phyloP scores from a whole-genome alignment of 2,113 vertebrate species.

The Danionella cerebrum region DNA sequence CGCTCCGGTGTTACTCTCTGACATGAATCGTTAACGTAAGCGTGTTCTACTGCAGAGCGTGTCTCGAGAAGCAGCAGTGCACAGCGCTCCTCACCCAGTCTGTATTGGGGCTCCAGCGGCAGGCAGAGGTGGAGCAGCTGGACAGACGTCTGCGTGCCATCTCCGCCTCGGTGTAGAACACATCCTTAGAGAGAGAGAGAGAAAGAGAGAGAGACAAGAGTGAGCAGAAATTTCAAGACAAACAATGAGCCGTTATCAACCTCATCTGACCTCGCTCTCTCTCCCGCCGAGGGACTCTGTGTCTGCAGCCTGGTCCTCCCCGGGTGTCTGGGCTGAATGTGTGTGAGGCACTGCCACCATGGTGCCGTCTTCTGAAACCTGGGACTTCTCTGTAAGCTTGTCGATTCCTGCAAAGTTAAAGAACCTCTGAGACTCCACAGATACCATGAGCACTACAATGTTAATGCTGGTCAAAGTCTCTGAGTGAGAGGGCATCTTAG shows the following conservation, averaged over 20 bases:
- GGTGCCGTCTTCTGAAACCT: constrained; percentile 94
- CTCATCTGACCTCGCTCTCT: constrained; percentile 62
- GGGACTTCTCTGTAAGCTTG: constrained; percentile 94
- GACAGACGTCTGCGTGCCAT: constrained; percentile 77
- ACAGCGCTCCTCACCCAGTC: constrained; percentile 91
- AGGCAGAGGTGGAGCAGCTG: constrained; percentile 62
- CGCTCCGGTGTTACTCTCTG: too few species aligned
- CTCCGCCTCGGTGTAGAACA: constrained; percentile 69
- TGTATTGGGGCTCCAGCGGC: constrained; percentile 79
- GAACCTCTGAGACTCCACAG: too few species aligned
- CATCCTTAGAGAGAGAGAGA: too few species aligned
- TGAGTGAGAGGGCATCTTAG: too few species aligned
- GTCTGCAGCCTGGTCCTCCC: constrained; percentile 50
- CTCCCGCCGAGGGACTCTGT: constrained; percentile 64
- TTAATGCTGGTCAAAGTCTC: too few species aligned
- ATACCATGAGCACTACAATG: too few species aligned
- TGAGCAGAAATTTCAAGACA: neutral
- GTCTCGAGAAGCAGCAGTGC: too few species aligned
- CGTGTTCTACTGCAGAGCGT: too few species aligned
- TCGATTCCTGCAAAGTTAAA: constrained; percentile 73
- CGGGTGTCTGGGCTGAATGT: constrained; percentile 54
- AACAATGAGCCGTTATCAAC: too few species aligned
- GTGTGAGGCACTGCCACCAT: constrained; percentile 75
- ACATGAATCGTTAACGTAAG: too few species aligned
- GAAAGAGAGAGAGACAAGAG: neutral